Evolutionary conservation across 2,888 invertebrate genomes (phyloP), one percentile per base, ranked within the genome.

Genomic region (Agriopis aurantiaria): DNA sequence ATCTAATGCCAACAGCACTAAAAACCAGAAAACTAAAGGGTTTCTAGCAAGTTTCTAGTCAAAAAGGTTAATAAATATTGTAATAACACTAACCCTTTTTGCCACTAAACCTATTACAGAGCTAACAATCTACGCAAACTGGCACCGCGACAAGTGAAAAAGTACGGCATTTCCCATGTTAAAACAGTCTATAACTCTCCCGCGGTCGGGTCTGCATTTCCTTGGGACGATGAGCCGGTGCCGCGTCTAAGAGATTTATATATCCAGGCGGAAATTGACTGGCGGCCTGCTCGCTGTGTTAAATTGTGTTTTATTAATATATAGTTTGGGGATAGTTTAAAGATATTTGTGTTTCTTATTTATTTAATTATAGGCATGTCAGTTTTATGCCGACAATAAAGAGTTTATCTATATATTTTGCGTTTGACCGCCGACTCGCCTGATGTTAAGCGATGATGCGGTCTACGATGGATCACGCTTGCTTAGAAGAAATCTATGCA

Each of bases 111-210:
- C 46, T 53, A 69, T 74, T 73, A 76, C 62, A 71, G 68, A 71
- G 69, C 72, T 69, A 72, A 73, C 75, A 76, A 75, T 76, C 71
- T 73, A 71, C 73, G 53, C 68, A 67, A 73, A 69, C 71, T 69
- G 70, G 73, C 72, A 68, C 52, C 52, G 73, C 73, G 77, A 75
- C 77, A 77, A 75, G 77, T 92, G 91, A 92, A 91, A 92, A 92
- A 92, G 85, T 90, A 86, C 86, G 82, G 80, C 88, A 91, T 91
- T 92, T 92, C 92, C 91, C 88, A 83, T 85, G 89, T 87, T 88
- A 88, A 88, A 91, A 87, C 87, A 88, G 84, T 80, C 87, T 83
- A 91, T 91, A 91, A 90, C 85, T 92, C 88, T 65, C 74, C 62
- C 64, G 82, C 81, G 88, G 85, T 87, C 81, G 85, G 85, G 85